A percentile compares a stretch with the other conserved stretches of the same genome.
Conservation (phyloP, 92 coral and sea anemone genomes). For the Paramuricea clavata region DNA sequence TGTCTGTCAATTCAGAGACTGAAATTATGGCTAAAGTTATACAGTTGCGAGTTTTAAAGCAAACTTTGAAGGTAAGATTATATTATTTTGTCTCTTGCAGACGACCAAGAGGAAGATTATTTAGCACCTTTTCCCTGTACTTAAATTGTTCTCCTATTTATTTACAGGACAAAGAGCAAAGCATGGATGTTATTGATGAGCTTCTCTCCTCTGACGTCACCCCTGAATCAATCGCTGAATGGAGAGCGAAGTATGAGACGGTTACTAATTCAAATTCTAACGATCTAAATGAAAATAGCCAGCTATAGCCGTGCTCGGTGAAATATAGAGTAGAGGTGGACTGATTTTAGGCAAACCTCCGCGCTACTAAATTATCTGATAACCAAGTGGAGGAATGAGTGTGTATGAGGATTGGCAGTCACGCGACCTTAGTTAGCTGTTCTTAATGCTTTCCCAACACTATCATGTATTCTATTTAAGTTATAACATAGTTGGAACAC, state of each 20-base stretch:
- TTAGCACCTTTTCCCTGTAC: no score
- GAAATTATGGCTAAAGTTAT: constrained; percentile 54
- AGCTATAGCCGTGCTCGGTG: not conserved
- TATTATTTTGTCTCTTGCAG: no score
- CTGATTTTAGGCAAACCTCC: not conserved
- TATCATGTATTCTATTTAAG: no score
- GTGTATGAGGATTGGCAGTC: no score
- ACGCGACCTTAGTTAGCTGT: no score
- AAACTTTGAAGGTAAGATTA: constrained; percentile 90
- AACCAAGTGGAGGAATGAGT: no score
- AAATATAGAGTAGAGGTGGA: not conserved
- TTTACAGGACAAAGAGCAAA: constrained; percentile 81
- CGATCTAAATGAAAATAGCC: constrained; percentile 39
- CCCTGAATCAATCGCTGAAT: constrained; percentile 75
- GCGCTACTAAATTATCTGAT: not conserved
- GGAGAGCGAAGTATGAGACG: constrained; percentile 66
- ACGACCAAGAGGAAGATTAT: no score
- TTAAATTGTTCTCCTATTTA: not conserved
- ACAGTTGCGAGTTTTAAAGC: constrained; percentile 71
- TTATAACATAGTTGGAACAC: no score
- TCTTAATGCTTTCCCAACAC: no score
- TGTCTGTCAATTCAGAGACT: constrained; percentile 67
- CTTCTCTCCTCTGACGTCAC: constrained; percentile 73
- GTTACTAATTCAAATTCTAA: constrained; percentile 21
- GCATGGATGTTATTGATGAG: constrained; percentile 80